Base-by-base conservation (phyloP, 2,113 vertebrate genomes). In the Sylvietta virens region DNA sequence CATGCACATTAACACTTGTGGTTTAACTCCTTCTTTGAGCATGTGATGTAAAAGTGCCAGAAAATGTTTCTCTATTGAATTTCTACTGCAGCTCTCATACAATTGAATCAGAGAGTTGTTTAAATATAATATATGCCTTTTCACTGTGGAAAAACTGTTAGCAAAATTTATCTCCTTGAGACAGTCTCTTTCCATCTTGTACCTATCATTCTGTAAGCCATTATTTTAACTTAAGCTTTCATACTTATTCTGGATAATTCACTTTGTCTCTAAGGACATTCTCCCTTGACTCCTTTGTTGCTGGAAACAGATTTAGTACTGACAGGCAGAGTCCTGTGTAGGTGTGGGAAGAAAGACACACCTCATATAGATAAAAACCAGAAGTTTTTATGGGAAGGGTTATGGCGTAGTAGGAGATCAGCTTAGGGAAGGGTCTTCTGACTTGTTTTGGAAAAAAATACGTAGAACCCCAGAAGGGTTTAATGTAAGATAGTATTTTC, bases 301-400 rank as follows among this genome's bases (percentile, higher is more conserved):
- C 56, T 88, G 64, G 40, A 90, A 94, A 88, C 56, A 80, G 66
- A 86, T 82, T 93, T 92, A 77, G 74, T 56, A 88, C 87, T 88
- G 87, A 93, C 90, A 95, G 62, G 30, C 58, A 82, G 58, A 95
- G 72, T 92, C 65, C 58, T 86, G 40, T 88, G 71, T 81, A 95
- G 85, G 93, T 96, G 90, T 94, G 93, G 69, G 86, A 92, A 95
- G 93, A 94, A 35, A 81, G 76, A 57, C 82, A 94, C 71, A 88
- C 76, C 93, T 92, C 72, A 53, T 88, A 73, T 56, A 88, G 86
- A 94, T 92, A 95, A 95, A 94, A 67, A 0, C 0, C 71, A 83
- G 31, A 78, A 71, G 60, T 31, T 90, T 90, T 83, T 83, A 81
- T 76, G 62, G 72, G 56, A 61, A 26, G 77, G 31, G 24, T 62